These are phyloP conservation scores for Drosophila arawakana DNA, from an alignment of 1,140 invertebrate species.

Conservation along the genomic window DNA sequence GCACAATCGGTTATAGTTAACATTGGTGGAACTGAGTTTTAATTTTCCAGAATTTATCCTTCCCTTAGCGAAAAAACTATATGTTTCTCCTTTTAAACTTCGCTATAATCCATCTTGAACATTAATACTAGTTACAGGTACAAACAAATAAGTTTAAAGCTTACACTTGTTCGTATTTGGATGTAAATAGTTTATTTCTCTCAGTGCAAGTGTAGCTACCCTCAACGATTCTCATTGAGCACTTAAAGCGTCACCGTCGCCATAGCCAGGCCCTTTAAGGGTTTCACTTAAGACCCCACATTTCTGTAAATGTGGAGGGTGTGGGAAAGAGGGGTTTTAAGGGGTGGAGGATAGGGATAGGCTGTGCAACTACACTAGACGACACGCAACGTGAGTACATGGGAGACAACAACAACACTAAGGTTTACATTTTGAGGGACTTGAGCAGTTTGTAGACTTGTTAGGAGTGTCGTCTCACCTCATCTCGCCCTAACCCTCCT, in stretches of 20 bases:
- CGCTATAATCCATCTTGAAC: no score
- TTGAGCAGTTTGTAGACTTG: constrained; percentile 73
- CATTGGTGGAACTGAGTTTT: no score
- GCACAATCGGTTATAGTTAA: background rate
- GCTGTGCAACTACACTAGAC: constrained; percentile 12
- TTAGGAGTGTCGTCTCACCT: constrained; percentile 38
- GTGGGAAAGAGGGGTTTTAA: no score
- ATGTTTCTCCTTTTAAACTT: no score
- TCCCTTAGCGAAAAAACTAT: no score
- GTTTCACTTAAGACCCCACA: constrained; percentile 71
- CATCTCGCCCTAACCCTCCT: no score
- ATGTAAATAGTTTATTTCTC: constrained; percentile 4
- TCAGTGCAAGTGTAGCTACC: constrained; percentile 30
- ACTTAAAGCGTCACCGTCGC: constrained; percentile 68
- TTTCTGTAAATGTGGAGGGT: background rate
- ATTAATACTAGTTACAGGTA: no score
- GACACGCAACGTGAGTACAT: constrained; percentile 18
- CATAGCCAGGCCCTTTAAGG: constrained; percentile 65
- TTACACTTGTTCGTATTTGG: background rate
- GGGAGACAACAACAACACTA: constrained; percentile 33
- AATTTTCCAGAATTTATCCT: no score
- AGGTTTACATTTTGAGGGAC: constrained; percentile 67
- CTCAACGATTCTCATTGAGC: constrained; percentile 41
- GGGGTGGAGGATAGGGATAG: constrained; percentile 3
- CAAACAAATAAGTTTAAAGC: background rate